Evolutionary conservation across 2,888 invertebrate genomes (phyloP).

Genomic region (Apotomis betuletana): DNA sequence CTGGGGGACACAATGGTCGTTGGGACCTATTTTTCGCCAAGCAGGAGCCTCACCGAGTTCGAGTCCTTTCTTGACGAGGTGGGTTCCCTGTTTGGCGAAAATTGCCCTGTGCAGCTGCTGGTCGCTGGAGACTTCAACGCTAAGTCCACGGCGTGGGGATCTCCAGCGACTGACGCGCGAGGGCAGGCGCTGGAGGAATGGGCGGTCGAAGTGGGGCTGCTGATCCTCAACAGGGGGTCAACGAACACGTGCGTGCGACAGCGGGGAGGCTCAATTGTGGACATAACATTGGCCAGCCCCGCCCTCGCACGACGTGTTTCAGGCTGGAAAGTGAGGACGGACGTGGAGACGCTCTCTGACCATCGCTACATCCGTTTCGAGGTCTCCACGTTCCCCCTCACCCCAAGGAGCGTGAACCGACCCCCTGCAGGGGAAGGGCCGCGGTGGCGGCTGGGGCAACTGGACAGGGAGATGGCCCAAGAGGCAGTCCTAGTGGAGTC

Average conservation of each 20-base stretch:
- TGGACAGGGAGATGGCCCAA: too few relatives aligned
- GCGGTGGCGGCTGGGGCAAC: too few relatives aligned
- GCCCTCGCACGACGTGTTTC: not conserved
- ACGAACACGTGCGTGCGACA: not conserved
- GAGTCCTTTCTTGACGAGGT: constrained; percentile 41
- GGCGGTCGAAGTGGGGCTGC: not conserved
- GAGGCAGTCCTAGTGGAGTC: too few relatives aligned
- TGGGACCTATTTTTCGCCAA: constrained; percentile 43
- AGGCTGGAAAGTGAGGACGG: not conserved
- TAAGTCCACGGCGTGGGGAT: not conserved
- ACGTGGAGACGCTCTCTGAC: too few relatives aligned
- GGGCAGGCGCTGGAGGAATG: not conserved
- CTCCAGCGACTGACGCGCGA: not conserved
- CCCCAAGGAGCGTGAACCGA: too few relatives aligned
- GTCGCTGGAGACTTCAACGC: not conserved
- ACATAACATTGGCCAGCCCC: not conserved
- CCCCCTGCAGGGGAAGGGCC: too few relatives aligned
- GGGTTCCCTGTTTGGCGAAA: constrained; percentile 17
- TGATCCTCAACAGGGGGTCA: not conserved
- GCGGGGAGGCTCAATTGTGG: not conserved
- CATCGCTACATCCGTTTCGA: too few relatives aligned
- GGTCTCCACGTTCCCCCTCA: too few relatives aligned
- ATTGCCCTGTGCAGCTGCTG: not conserved
- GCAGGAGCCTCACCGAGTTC: constrained; percentile 43
- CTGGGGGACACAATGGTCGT: constrained; percentile 4